Evolutionary conservation across 1,140 invertebrate species (phyloP).

Genomic region (Schlechtendalia chinensis): DNA sequence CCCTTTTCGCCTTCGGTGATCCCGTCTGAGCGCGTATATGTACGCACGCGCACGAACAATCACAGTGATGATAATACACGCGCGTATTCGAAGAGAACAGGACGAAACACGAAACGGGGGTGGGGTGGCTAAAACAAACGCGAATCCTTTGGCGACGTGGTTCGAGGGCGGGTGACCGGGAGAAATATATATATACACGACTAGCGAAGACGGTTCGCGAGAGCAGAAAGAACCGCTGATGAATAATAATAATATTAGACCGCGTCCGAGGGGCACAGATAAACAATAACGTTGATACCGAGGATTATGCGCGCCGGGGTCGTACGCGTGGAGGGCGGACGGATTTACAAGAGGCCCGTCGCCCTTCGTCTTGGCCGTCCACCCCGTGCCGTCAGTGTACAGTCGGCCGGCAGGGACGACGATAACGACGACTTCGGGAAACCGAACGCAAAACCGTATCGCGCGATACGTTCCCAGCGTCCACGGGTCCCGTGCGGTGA

Average conservation of each 20-base stretch:
- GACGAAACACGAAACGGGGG: too few relatives aligned
- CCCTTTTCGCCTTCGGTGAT: conserved; percentile 1
- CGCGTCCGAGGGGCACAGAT: neutral
- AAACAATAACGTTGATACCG: conserved; percentile 32
- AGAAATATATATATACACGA: neutral
- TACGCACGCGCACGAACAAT: too few relatives aligned
- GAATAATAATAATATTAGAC: conserved; percentile 31
- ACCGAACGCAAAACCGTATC: too few relatives aligned
- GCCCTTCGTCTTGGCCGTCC: too few relatives aligned
- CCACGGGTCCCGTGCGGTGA: too few relatives aligned
- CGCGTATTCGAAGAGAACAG: too few relatives aligned
- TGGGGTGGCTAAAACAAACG: too few relatives aligned
- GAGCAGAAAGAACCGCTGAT: conserved; percentile 30
- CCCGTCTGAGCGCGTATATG: neutral
- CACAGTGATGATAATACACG: too few relatives aligned
- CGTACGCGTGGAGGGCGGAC: neutral
- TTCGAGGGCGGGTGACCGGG: neutral
- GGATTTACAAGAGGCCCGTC: neutral
- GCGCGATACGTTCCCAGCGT: too few relatives aligned
- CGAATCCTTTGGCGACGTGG: conserved; percentile 25
- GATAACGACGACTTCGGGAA: too few relatives aligned
- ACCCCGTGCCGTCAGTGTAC: too few relatives aligned
- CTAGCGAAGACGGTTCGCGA: neutral
- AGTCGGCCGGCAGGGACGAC: too few relatives aligned
- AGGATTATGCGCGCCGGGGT: conserved; percentile 8